phyloP scores from a whole-genome alignment of 53 echinoderm and acorn worm genomes.

The Astropecten irregularis region DNA sequence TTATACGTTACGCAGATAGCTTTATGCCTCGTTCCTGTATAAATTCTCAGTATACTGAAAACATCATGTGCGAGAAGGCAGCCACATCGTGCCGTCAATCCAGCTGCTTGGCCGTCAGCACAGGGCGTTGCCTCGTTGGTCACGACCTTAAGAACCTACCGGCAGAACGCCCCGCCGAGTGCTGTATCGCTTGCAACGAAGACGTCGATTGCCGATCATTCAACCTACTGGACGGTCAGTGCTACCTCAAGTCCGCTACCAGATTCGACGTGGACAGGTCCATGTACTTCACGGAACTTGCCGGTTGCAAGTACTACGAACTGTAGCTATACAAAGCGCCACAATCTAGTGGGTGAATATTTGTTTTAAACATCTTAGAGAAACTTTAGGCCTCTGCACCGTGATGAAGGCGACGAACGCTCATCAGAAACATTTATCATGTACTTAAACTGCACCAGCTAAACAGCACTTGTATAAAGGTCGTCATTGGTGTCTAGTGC shows the following conservation, averaged over 20 bases:
- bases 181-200: constrained; percentile 30
- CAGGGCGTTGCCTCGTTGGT: neutral
- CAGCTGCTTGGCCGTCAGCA: constrained; percentile 1
- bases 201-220: constrained; percentile 12
- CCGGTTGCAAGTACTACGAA: constrained; percentile 21
- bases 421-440: too few species aligned
- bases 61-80: constrained; percentile 9
- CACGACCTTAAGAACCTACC: constrained; percentile 1
- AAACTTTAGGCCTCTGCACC: too few species aligned
- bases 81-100: neutral
- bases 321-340: neutral
- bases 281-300: neutral
- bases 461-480: too few species aligned
- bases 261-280: neutral
- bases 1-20: neutral
- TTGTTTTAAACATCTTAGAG: neutral
- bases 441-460: too few species aligned
- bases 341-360: neutral
- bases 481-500: too few species aligned
- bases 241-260: constrained; percentile 22
- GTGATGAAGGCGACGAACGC: too few species aligned
- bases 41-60: neutral
- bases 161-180: neutral
- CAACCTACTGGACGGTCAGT: constrained; percentile 6
- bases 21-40: neutral